Conservation (phyloP, 2,797 vertebrate species). For the Falco rusticolus region DNA sequence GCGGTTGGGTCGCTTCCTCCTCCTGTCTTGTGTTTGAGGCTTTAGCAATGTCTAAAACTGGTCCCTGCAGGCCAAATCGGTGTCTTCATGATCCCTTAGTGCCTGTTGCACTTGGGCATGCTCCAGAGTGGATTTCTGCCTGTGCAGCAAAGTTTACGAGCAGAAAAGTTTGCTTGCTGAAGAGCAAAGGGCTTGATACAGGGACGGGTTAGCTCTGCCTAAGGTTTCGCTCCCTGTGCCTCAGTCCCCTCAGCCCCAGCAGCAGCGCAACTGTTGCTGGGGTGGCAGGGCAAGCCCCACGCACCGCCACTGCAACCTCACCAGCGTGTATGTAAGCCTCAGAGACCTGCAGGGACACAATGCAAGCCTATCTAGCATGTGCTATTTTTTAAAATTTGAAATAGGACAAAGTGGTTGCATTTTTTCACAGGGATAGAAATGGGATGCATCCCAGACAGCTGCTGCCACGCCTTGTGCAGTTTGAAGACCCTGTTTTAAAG, state of each 20-base stretch:
- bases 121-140: neutral
- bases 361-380: fast-evolving
- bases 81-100: neutral
- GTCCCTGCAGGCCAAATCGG: fast-evolving
- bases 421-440: neutral
- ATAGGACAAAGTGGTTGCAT: neutral
- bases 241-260: neutral
- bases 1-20: fast-evolving
- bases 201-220: neutral
- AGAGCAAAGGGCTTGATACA: neutral
- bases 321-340: fast-evolving
- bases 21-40: neutral
- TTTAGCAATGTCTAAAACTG: neutral
- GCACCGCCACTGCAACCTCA: neutral
- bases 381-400: neutral
- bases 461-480: neutral
- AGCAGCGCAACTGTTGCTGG: neutral
- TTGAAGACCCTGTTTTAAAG: neutral
- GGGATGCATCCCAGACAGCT: neutral
- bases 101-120: neutral
- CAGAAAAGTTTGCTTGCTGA: neutral
- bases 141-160: neutral
- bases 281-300: neutral
- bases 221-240: neutral
- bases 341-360: neutral